phyloP scores from a whole-genome alignment of 2,888 invertebrate genomes.

The Torymus aiolomorphi region DNA sequence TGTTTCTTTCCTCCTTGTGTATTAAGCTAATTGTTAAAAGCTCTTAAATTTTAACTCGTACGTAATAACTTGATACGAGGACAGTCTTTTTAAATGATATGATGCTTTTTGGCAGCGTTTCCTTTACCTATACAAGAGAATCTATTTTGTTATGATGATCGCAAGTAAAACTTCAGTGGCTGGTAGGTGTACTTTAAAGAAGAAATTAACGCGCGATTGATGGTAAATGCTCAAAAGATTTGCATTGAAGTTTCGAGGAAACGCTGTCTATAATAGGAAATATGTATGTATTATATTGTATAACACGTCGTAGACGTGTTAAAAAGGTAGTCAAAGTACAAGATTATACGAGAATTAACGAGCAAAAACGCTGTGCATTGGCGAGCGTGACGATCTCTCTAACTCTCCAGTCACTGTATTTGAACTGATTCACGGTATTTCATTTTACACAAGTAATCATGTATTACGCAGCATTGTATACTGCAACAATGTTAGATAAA shows the following conservation, averaged over 20 bases:
- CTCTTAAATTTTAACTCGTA: constrained; percentile 64
- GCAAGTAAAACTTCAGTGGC: constrained; percentile 24
- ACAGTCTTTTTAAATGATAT: constrained; percentile 48
- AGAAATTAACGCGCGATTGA: constrained; percentile 5
- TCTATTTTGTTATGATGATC: constrained; percentile 43
- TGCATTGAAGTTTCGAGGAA: constrained; percentile 43
- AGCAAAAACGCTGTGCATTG: constrained; percentile 18
- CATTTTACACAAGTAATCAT: constrained; percentile 60
- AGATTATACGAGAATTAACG: constrained; percentile 28
- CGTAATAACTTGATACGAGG: constrained; percentile 56
- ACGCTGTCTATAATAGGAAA: constrained; percentile 18
- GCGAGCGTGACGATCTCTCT: constrained; percentile 27
- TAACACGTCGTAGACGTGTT: constrained; percentile 49
- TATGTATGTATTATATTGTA: constrained; percentile 42
- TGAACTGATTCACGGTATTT: constrained; percentile 58
- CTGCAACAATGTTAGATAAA: constrained; percentile 60
- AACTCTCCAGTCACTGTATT: constrained; percentile 50
- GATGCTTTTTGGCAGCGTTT: constrained; percentile 36
- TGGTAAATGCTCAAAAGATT: constrained; percentile 29
- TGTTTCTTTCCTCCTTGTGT: constrained; percentile 57
- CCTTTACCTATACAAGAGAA: constrained; percentile 31
- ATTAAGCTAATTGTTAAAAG: constrained; percentile 61
- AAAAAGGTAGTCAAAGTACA: constrained; percentile 56
- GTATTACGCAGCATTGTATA: constrained; percentile 63
- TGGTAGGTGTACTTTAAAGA: constrained; percentile 10